phyloP scores from a whole-genome alignment of 2,797 vertebrate species.

The Ctenochaetus hawaiiensis region DNA sequence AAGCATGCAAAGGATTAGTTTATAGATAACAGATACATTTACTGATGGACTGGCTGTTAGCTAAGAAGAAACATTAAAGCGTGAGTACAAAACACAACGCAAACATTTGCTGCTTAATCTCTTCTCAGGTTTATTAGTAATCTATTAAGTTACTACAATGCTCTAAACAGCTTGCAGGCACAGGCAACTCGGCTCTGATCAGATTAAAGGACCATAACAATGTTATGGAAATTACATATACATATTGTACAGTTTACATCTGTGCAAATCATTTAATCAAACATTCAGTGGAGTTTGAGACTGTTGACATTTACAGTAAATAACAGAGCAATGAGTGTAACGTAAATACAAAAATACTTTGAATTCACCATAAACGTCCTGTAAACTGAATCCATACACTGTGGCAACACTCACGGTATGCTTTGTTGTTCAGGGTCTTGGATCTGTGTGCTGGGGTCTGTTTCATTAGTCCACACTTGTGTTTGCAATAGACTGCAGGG shows the following conservation, averaged over 20 bases:
- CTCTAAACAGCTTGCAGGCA: too few species aligned
- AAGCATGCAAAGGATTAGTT: too few species aligned
- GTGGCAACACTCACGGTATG: conserved; percentile 24
- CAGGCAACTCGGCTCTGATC: too few species aligned
- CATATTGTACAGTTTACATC: background rate
- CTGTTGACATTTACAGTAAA: background rate
- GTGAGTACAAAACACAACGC: background rate
- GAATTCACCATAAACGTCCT: conserved; percentile 2
- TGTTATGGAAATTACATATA: background rate
- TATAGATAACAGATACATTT: too few species aligned
- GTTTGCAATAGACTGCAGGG: conserved; percentile 35
- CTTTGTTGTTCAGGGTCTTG: conserved; percentile 29
- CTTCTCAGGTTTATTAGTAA: background rate
- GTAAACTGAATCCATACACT: conserved; percentile 12
- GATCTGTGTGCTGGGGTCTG: conserved; percentile 15
- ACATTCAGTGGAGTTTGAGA: too few species aligned
- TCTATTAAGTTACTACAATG: too few species aligned
- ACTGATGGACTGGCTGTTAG: background rate
- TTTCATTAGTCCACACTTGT: conserved; percentile 16
- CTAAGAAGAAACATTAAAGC: background rate
- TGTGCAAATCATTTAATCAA: background rate
- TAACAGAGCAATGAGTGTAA: conserved; percentile 6
- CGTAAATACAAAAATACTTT: conserved; percentile 9
- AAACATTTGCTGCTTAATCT: background rate
- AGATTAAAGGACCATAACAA: too few species aligned